Evolutionary conservation across 2,113 vertebrate species (phyloP).

Genomic region (Engraulis encrasicolus): DNA sequence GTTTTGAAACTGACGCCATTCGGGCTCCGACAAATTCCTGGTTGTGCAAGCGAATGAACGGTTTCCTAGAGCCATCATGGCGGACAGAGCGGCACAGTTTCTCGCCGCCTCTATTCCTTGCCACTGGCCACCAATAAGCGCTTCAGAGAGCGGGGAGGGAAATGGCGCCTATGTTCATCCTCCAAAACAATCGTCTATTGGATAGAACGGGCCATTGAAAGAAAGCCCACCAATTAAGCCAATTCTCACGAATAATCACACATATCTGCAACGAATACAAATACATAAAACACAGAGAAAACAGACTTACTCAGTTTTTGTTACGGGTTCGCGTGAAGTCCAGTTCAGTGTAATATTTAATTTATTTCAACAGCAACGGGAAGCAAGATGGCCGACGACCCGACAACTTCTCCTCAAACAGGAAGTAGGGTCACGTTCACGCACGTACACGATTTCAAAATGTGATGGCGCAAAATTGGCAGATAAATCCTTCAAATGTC

Average conservation of each 20-base stretch:
- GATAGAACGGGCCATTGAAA: conserved; percentile 75
- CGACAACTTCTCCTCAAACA: conserved; percentile 68
- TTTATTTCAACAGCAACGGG: conserved; percentile 76
- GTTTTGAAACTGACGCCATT: conserved; percentile 79
- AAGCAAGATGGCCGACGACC: conserved; percentile 80
- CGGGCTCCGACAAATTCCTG: conserved; percentile 57
- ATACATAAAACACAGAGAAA: neutral
- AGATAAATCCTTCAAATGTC: neutral
- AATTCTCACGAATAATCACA: conserved; percentile 25
- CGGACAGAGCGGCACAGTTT: conserved; percentile 61
- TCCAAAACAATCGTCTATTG: conserved; percentile 83
- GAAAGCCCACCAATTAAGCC: conserved; percentile 50
- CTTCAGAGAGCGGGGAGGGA: conserved; percentile 81
- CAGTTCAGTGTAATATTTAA: conserved; percentile 77
- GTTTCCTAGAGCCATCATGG: conserved; percentile 71
- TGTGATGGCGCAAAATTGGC: conserved; percentile 12
- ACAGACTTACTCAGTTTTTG: conserved; percentile 73
- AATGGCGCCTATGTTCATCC: conserved; percentile 84
- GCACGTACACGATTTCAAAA: conserved; percentile 57
- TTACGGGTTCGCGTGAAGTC: conserved; percentile 71
- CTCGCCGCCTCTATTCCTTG: conserved; percentile 70
- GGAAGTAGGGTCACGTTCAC: conserved; percentile 67
- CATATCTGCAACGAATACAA: conserved; percentile 18
- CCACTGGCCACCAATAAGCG: conserved; percentile 84
- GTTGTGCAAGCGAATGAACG: neutral